Evolutionary conservation across 1,140 invertebrate species (phyloP).

Genomic region (Plutomurus gul): DNA sequence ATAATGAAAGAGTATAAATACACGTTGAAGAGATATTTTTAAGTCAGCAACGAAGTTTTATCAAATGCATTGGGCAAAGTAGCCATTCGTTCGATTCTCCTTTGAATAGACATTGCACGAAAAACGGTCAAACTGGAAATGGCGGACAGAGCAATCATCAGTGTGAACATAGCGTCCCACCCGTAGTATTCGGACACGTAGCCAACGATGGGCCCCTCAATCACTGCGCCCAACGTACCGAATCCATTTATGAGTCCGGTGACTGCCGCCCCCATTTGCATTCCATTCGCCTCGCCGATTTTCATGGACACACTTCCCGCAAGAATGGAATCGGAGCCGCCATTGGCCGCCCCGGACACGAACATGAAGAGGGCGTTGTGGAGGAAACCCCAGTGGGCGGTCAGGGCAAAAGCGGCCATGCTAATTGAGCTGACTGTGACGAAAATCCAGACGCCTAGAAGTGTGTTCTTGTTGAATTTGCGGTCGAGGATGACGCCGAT

Average conservation of each 20-base stretch:
- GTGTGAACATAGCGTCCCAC: conserved; percentile 62
- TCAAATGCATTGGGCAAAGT: conserved; percentile 25
- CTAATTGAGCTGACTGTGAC: conserved; percentile 57
- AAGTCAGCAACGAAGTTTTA: conserved; percentile 41
- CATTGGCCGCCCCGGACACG: conserved; percentile 62
- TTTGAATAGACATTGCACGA: conserved; percentile 47
- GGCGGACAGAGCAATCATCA: conserved; percentile 60
- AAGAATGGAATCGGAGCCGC: conserved; percentile 62
- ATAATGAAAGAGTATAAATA: too few species aligned
- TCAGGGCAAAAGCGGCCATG: conserved; percentile 60
- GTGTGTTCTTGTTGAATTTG: conserved; percentile 57
- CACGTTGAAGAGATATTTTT: not conserved
- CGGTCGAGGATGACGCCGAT: conserved; percentile 60
- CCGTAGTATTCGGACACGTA: conserved; percentile 59
- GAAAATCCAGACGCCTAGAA: conserved; percentile 60
- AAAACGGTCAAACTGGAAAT: conserved; percentile 53
- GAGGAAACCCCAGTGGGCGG: conserved; percentile 58
- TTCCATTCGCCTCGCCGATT: conserved; percentile 61
- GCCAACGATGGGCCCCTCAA: conserved; percentile 62
- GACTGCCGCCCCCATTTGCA: conserved; percentile 60
- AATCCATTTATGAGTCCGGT: conserved; percentile 62
- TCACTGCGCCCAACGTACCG: conserved; percentile 62
- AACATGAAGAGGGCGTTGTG: conserved; percentile 60
- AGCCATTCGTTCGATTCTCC: conserved; percentile 39
- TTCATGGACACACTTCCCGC: conserved; percentile 60